Evolutionary conservation across 2,888 invertebrate species (phyloP).

Genomic region (Pheosia tremula): DNA sequence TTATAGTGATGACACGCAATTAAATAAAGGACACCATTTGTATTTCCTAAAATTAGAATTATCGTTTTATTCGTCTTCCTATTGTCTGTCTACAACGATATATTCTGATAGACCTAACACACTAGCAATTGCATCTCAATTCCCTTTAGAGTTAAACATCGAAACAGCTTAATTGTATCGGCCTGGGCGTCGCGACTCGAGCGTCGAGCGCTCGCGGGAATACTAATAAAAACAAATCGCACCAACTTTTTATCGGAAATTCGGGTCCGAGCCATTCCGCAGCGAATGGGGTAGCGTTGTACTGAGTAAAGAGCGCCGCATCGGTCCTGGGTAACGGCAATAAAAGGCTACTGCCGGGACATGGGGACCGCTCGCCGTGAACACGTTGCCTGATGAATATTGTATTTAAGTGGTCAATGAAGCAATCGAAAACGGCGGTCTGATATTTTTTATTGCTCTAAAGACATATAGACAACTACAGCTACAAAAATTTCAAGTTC

Average conservation of each 20-base stretch:
- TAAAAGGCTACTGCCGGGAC: slow-evolving; percentile 13
- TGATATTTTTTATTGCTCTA: too few relatives aligned
- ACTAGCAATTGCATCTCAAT: slow-evolving; percentile 3
- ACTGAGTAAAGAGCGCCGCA: slow-evolving; percentile 35
- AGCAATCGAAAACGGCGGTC: not conserved
- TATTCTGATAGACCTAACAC: not conserved
- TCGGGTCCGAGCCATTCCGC: slow-evolving; percentile 24
- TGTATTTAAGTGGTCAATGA: not conserved
- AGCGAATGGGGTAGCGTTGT: slow-evolving; percentile 25
- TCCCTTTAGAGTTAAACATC: not conserved
- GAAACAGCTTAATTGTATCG: not conserved
- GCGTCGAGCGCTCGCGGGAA: slow-evolving; percentile 10
- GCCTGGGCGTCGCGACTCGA: slow-evolving; percentile 7
- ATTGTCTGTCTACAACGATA: not conserved
- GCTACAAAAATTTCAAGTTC: too few relatives aligned
- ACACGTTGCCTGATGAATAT: not conserved
- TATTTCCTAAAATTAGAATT: too few relatives aligned
- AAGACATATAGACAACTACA: too few relatives aligned
- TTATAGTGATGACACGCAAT: too few relatives aligned
- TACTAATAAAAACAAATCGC: slow-evolving; percentile 45
- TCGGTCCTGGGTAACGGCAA: slow-evolving; percentile 28
- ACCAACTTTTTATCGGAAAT: slow-evolving; percentile 40
- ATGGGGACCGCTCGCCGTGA: not conserved
- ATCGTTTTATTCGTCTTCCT: not conserved
- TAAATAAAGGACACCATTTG: too few relatives aligned